Evolutionary conservation across 2,888 invertebrate species (phyloP), one percentile per base, ranked within the genome.

Genomic region (Eucriotettix oculatus): DNA sequence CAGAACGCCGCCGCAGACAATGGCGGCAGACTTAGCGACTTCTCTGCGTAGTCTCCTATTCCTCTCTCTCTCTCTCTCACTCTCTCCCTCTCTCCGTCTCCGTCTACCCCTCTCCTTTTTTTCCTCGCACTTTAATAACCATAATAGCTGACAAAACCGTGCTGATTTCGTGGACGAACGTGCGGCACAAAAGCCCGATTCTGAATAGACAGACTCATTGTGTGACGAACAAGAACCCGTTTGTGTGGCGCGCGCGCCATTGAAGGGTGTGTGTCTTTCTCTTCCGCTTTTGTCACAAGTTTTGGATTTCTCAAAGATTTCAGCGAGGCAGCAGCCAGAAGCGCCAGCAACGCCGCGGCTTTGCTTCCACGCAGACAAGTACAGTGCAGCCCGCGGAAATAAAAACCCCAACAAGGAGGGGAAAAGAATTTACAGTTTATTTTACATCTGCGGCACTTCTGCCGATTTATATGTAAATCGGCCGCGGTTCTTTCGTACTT

Each of bases 81-180:
- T 16, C 42, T 40, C 42, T 16, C 12, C 9, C n/a, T 55, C 41
- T 41, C 58, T 53, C 40, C 43, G n/a, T 42, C 53, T 52, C 53
- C 53, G 55, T 57, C 58, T 60, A 44, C 42, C 17, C 29, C 52
- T 56, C 44, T 54, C 42, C 56, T 56, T 61, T 62, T 60, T 58
- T 57, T 55, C 43, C 58, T 61, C 58, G 57, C 61, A 62, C 62
- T 64, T 64, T 64, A 64, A 64, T 64, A 64, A 64, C 61, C 64
- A 61, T 62, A 62, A 64, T 64, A 63, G 64, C 62, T 64, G 62
- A 64, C 62, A 64, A 64, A 63, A 62, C 60, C 61, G 58, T 59
- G 61, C 64, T 62, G 63, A 63, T 62, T 63, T 60, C 63, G 60
- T 52, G 58, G 62, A 59, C 60, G 60, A 62, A 59, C 56, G 43